Base-by-base conservation (phyloP, 2,113 vertebrate species). In the Oxygymnocypris stewartii region DNA sequence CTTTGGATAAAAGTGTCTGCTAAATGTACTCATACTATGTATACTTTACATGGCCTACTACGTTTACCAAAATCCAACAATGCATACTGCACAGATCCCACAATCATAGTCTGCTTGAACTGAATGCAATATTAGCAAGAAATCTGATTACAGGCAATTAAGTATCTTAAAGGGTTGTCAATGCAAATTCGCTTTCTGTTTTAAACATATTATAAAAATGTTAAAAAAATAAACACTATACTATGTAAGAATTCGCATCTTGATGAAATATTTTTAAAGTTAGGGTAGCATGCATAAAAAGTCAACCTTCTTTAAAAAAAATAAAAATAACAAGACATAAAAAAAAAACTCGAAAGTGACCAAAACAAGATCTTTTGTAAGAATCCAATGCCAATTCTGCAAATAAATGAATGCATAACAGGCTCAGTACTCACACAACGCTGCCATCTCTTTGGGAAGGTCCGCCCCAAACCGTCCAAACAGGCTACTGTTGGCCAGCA, bases 401-500 rank as follows among this genome's bases (percentile, higher is more conserved):
- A 40, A 40, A 49, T 9, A 78, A 54, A 54, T 14, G 0, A 78
- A 78, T 18, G 47, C 12, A 54, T 12, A 49, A 28, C 11, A 51
- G 25, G 49, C 35, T 54, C 2, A 78, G 35, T 51, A 97, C 97
- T 97, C 89, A 97, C 97, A 97, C 88, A 97, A 90, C 73, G 97
- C 97, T 65, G 97, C 97, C 97, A 97, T 97, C 92, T 97, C 97
- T 94, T 96, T 97, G 84, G 96, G 97, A 73, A 97, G 96, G 92
- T 98, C 97, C 2, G 96, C 95, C 86, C 95, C 95, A 63, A 97
- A 97, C 78, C 95, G 94, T 37, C 96, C 94, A 81, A 97, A 97
- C 16, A 95, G 94, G 89, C 93, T 93, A 83, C 95, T 95, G 79
- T 96, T 96, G 89, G 96, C 95, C 92, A 98, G 94, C 84, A 97